Evolutionary conservation across 2,113 vertebrate genomes (phyloP).

Genomic region (Petrocephalus microphthalmus): DNA sequence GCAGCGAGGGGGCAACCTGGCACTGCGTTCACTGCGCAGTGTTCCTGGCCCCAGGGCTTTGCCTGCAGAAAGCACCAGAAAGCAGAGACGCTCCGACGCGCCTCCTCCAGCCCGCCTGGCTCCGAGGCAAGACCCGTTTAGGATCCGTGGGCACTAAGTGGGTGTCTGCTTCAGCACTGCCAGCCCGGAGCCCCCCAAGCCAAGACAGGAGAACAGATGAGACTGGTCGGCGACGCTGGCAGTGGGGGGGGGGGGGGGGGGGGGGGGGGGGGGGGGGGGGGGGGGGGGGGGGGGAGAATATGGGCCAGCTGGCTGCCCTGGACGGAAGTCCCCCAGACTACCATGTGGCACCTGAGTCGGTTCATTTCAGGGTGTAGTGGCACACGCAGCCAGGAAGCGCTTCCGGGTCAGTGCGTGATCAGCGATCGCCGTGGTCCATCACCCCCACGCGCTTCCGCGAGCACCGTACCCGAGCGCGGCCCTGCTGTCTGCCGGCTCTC

Average conservation of each 20-base stretch:
- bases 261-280: background rate
- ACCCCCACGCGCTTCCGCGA: background rate
- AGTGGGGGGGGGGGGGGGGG: background rate
- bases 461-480: background rate
- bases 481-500: background rate
- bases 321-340: background rate
- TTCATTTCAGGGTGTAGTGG: background rate
- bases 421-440: background rate
- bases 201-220: background rate
- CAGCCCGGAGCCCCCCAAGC: background rate
- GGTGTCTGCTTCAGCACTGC: slow-evolving; percentile 19
- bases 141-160: slow-evolving; percentile 34
- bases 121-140: slow-evolving; percentile 30
- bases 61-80: slow-evolving; percentile 10
- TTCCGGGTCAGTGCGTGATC: background rate
- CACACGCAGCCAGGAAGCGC: background rate
- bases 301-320: background rate
- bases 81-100: background rate
- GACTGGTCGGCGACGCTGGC: background rate
- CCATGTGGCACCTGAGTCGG: background rate
- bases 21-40: background rate
- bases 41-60: background rate
- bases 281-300: background rate
- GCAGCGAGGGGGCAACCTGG: background rate
- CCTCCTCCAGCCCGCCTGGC: background rate